A percentile compares a stretch with the other conserved stretches of the same genome.
Evolutionary conservation across 2,797 vertebrate genomes (phyloP).

Genomic region (Pogoniulus pusillus): DNA sequence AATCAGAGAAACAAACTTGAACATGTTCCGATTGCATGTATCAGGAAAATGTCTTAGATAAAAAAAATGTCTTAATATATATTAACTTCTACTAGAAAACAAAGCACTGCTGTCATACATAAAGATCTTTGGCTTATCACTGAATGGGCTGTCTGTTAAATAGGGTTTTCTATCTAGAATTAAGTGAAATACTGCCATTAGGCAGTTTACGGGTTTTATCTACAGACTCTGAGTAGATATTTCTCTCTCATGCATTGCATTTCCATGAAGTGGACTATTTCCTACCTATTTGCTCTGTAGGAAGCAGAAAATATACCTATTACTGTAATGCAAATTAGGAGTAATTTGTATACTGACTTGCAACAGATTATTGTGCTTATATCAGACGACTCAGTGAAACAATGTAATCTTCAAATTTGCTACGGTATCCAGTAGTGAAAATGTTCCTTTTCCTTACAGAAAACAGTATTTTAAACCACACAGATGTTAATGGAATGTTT

Average conservation of each 20-base stretch:
- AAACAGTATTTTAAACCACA: background rate
- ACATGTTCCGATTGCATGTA: background rate
- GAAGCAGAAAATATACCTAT: background rate
- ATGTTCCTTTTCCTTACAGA: background rate
- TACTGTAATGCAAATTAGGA: slow-evolving; percentile 6
- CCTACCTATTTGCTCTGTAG: background rate
- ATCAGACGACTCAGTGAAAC: slow-evolving; percentile 21
- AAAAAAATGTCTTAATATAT: background rate
- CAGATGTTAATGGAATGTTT: background rate
- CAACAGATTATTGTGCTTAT: slow-evolving; percentile 32
- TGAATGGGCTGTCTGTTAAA: background rate
- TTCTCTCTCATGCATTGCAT: background rate
- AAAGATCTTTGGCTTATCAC: background rate
- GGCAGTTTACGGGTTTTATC: background rate
- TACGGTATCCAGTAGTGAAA: background rate
- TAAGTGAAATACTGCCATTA: background rate
- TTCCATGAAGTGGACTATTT: background rate
- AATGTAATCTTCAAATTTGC: slow-evolving; percentile 20
- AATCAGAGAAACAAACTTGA: background rate
- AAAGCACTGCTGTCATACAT: background rate
- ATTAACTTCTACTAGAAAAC: background rate
- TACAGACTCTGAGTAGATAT: background rate
- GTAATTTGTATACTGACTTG: slow-evolving; percentile 17
- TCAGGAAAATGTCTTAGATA: background rate
- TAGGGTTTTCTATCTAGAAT: background rate